phyloP scores from a whole-genome alignment of 1,140 invertebrate species.

The Phenacoccus solenopsis region DNA sequence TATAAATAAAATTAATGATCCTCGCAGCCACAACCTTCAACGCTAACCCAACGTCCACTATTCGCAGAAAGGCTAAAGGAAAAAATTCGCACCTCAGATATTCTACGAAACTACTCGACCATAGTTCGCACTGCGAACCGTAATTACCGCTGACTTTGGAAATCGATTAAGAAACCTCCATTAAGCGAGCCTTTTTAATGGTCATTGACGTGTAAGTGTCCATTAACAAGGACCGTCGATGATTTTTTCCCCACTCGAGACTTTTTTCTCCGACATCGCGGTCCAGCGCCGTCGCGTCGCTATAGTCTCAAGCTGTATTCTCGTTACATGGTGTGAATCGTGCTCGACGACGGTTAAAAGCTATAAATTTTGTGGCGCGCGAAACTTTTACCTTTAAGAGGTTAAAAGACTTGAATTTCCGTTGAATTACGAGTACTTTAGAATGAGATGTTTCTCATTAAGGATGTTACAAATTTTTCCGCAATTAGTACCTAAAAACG shows the following conservation, averaged over 20 bases:
- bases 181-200: background rate
- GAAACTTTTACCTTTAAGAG: background rate
- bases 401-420: background rate
- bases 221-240: background rate
- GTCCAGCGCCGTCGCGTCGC: background rate
- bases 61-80: no score
- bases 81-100: no score
- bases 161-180: background rate
- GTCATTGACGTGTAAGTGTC: background rate
- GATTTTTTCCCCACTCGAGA: background rate
- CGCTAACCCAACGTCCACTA: no score
- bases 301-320: no score
- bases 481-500: no score
- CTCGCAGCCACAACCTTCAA: background rate
- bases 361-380: background rate
- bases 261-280: background rate
- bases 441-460: background rate
- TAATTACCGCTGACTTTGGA: background rate
- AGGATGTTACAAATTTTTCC: background rate
- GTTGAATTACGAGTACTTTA: background rate
- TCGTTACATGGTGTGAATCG: background rate
- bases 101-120: no score
- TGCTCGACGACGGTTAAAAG: background rate
- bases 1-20: background rate
- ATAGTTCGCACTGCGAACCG: background rate